Evolutionary conservation across 2,888 invertebrate genomes (phyloP).

Genomic region (Cataglyphis livida): DNA sequence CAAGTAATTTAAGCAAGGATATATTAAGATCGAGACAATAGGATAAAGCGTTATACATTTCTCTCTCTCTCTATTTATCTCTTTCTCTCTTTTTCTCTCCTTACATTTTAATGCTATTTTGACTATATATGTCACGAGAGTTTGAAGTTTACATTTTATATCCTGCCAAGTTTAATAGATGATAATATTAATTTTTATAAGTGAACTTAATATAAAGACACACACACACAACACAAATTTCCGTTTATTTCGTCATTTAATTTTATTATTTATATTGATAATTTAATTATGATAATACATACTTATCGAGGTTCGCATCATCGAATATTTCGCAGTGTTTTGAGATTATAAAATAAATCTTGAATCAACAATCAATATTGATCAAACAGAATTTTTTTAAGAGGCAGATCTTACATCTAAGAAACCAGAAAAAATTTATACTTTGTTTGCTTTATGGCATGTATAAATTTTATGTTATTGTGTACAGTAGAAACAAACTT

Average conservation of each 20-base stretch:
- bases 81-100: no score
- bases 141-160: neutral
- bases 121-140: neutral
- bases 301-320: neutral
- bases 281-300: slow-evolving; percentile 19
- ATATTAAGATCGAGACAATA: neutral
- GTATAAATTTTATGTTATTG: slow-evolving; percentile 26
- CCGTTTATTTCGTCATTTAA: neutral
- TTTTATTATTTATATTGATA: neutral
- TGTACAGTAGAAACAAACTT: slow-evolving; percentile 20
- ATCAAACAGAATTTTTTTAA: slow-evolving; percentile 42
- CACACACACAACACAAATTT: neutral
- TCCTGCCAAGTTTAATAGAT: neutral
- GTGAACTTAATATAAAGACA: neutral
- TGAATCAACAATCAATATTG: neutral
- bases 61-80: no score
- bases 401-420: slow-evolving; percentile 22
- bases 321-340: neutral
- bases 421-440: slow-evolving; percentile 26
- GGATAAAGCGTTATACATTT: neutral
- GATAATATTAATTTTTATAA: neutral
- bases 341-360: neutral
- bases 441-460: slow-evolving; percentile 24
- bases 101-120: neutral
- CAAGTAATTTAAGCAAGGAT: neutral